These are phyloP conservation scores for Drosophila triauraria DNA, from an alignment of 1,140 invertebrate species.

Conservation along the genomic window DNA sequence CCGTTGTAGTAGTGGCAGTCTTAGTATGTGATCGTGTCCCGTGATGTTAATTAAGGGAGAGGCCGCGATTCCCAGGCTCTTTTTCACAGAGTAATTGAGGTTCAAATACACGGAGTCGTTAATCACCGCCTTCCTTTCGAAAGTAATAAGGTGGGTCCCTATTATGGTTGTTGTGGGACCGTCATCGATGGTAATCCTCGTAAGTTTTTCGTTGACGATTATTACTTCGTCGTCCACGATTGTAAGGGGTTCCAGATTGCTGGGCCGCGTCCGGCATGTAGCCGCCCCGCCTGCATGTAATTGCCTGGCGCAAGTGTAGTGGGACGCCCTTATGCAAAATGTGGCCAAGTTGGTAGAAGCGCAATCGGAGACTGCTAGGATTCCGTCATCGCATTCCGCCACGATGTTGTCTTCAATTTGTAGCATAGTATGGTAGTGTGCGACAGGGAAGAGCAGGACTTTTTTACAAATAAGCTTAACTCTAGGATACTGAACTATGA, in stretches of 20 bases:
- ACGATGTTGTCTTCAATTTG: background rate
- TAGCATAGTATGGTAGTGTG: no score
- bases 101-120: constrained; percentile 16
- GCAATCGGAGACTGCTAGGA: constrained; percentile 1
- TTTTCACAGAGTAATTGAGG: constrained; percentile 15
- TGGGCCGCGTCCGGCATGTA: background rate
- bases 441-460: no score
- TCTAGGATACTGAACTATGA: background rate
- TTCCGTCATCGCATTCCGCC: background rate
- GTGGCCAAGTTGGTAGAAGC: background rate
- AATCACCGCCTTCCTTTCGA: constrained; percentile 7
- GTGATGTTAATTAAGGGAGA: constrained; percentile 5
- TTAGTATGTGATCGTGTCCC: background rate
- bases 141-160: constrained; percentile 4
- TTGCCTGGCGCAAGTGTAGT: background rate
- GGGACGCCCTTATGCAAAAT: background rate
- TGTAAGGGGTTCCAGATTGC: constrained; percentile 2
- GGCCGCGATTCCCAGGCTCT: constrained; percentile 6
- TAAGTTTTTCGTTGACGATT: constrained; percentile 1
- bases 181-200: constrained; percentile 11
- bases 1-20: constrained; percentile 1
- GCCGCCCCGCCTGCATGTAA: background rate
- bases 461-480: no score
- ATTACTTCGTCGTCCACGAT: background rate
- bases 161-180: constrained; percentile 1